These are phyloP conservation scores for Peromyscus maniculatus DNA, from an alignment of 2,113 vertebrate species.

Conservation along the genomic window DNA sequence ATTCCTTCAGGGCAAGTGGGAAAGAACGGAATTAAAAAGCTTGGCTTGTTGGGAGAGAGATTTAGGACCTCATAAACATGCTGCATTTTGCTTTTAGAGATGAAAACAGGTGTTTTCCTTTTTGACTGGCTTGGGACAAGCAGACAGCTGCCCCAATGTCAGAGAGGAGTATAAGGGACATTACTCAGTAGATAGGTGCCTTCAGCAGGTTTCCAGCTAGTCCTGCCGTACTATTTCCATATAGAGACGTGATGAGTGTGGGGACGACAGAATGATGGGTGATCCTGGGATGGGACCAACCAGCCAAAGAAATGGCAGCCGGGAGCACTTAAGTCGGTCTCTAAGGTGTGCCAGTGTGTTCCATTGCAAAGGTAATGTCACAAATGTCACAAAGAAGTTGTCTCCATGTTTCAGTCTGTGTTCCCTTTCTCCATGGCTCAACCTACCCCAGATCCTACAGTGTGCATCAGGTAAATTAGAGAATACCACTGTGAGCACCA, in stretches of 20 bases:
- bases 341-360: background rate
- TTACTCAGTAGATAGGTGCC: background rate
- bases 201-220: background rate
- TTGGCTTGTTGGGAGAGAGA: conserved; percentile 15
- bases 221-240: background rate
- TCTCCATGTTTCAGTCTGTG: accelerated
- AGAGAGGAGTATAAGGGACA: background rate
- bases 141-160: background rate
- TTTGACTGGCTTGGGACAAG: background rate
- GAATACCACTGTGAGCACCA: accelerated
- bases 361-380: background rate
- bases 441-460: too few species aligned
- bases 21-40: conserved; percentile 16
- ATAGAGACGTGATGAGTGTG: background rate
- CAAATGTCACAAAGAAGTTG: background rate
- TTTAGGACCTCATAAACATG: background rate
- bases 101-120: conserved; percentile 18
- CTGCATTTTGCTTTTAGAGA: background rate
- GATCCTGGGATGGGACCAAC: background rate
- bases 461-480: background rate
- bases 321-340: accelerated
- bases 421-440: too few species aligned
- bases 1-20: background rate
- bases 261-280: accelerated
- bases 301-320: background rate